These are phyloP conservation scores for Netelia virgata DNA, from an alignment of 2,888 invertebrate species.

Conservation along the genomic window DNA sequence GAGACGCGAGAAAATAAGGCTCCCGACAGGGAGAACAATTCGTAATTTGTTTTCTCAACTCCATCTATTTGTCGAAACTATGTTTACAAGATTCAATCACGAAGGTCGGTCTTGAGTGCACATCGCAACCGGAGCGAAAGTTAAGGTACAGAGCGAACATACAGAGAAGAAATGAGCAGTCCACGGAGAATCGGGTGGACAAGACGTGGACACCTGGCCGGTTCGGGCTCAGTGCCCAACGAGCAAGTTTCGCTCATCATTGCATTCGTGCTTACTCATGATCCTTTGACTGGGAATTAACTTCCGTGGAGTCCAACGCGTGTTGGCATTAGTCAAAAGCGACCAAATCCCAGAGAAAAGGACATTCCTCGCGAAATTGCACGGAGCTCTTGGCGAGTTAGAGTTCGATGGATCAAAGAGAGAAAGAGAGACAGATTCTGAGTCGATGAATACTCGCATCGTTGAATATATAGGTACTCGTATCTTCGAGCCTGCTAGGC, in stretches of 20 bases:
- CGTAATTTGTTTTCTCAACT: slow-evolving; percentile 1
- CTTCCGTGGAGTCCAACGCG: slow-evolving; percentile 47
- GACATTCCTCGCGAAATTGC: not conserved
- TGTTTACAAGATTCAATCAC: not conserved
- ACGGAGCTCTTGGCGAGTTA: not conserved
- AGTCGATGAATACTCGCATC: too few species aligned
- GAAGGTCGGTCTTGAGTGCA: not conserved
- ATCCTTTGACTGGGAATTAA: slow-evolving; percentile 58
- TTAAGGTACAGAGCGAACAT: not conserved
- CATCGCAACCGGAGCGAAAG: not conserved
- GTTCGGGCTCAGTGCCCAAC: not conserved
- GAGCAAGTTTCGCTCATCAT: slow-evolving; percentile 51
- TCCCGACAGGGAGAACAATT: not conserved
- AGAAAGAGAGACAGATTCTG: too few species aligned
- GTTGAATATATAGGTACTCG: too few species aligned
- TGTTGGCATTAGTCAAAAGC: slow-evolving; percentile 12
- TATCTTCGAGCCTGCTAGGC: too few species aligned
- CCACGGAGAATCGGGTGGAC: not conserved
- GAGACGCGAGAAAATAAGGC: too few species aligned
- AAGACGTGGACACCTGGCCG: too few species aligned
- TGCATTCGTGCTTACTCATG: slow-evolving; percentile 46
- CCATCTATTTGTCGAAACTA: not conserved
- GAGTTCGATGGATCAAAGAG: slow-evolving; percentile 5
- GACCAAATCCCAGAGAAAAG: not conserved
- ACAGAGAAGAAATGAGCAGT: not conserved